These are phyloP conservation scores for Pseudochaenichthys georgianus DNA, from an alignment of 2,797 vertebrate genomes.

Conservation along the genomic window DNA sequence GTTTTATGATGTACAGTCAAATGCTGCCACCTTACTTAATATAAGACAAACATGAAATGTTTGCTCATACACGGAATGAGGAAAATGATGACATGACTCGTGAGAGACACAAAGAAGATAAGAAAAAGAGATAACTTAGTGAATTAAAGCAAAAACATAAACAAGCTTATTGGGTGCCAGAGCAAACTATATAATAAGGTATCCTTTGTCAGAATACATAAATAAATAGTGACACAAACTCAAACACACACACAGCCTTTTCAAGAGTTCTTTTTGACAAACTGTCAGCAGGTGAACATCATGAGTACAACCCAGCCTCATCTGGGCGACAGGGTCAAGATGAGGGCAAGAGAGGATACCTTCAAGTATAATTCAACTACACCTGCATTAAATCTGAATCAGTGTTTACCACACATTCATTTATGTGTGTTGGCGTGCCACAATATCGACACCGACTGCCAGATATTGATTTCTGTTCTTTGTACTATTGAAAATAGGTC, in stretches of 20 bases:
- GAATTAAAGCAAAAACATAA: neutral
- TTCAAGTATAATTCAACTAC: neutral
- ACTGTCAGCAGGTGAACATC: conserved; percentile 10
- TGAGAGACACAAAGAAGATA: neutral
- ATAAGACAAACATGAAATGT: conserved; percentile 16
- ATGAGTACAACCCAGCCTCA: neutral
- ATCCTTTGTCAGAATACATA: no score
- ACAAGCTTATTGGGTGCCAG: neutral
- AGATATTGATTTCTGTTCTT: no score
- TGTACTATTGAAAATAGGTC: no score
- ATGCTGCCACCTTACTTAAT: conserved; percentile 11
- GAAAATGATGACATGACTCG: neutral
- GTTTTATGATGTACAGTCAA: conserved; percentile 16
- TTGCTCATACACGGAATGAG: neutral
- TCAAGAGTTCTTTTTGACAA: neutral
- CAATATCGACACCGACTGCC: no score
- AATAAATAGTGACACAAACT: no score
- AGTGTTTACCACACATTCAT: neutral
- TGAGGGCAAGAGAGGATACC: neutral
- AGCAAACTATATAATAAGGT: no score
- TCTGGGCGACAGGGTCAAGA: neutral
- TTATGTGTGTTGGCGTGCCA: no score
- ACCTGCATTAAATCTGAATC: neutral
- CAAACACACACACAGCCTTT: neutral
- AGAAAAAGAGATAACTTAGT: neutral